Percentiles rank a stretch among this genome's conserved stretches.
Evolutionary conservation across 2,888 invertebrate genomes (phyloP).

Genomic region (Limnephilus marmoratus): DNA sequence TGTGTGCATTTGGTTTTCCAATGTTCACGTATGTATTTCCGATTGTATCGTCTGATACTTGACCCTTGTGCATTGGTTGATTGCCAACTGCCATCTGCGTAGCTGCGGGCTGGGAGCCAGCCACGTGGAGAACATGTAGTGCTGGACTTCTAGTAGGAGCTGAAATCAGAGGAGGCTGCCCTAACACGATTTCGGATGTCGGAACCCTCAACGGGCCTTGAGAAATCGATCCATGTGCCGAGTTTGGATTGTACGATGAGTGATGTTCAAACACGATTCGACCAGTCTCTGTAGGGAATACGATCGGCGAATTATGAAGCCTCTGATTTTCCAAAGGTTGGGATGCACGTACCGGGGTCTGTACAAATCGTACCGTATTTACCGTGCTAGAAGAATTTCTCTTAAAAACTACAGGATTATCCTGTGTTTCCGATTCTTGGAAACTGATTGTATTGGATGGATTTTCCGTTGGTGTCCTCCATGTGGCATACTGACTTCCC

Average conservation of each 20-base stretch:
- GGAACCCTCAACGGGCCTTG: constrained; percentile 17
- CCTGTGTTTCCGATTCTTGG: constrained; percentile 63
- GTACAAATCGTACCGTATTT: constrained; percentile 24
- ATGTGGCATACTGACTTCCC: constrained; percentile 70
- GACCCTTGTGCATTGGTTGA: constrained; percentile 70
- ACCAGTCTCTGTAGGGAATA: constrained; percentile 65
- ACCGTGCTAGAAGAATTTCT: constrained; percentile 53
- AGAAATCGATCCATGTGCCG: not conserved
- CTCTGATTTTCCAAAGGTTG: constrained; percentile 38
- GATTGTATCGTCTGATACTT: constrained; percentile 71
- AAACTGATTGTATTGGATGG: constrained; percentile 65
- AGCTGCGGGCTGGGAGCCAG: constrained; percentile 66
- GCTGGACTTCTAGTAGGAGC: constrained; percentile 56
- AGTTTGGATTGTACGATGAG: constrained; percentile 56
- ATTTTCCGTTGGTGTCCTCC: constrained; percentile 68
- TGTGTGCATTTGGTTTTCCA: constrained; percentile 72
- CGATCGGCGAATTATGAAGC: constrained; percentile 53
- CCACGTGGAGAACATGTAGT: constrained; percentile 66
- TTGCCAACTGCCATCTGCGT: constrained; percentile 66
- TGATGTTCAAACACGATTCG: constrained; percentile 65
- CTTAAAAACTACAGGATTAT: constrained; percentile 58
- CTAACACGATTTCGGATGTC: not conserved
- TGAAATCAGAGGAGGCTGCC: constrained; percentile 54
- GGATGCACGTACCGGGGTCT: constrained; percentile 9
- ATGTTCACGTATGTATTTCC: constrained; percentile 73